A percentile compares a stretch with the other conserved stretches of the same genome.
Conservation (phyloP, 2,888 invertebrate genomes). For the Pammene fasciana region DNA sequence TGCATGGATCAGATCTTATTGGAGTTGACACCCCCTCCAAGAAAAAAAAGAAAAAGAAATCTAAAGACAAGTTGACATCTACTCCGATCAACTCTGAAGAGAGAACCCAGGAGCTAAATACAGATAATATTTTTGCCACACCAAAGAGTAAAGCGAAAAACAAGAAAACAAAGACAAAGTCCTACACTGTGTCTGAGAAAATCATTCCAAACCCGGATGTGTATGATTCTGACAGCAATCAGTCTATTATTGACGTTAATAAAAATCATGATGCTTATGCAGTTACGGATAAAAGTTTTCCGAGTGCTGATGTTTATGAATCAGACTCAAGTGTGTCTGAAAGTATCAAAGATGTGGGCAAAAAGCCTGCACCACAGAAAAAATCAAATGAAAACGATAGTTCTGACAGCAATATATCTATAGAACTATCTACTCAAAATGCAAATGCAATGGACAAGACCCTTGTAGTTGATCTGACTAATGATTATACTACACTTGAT, state of each 20-base stretch:
- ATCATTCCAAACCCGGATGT: constrained; percentile 76
- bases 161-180: constrained; percentile 70
- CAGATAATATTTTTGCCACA: constrained; percentile 73
- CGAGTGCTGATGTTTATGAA: constrained; percentile 80
- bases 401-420: constrained; percentile 51
- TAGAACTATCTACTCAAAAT: constrained; percentile 45
- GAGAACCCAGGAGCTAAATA: constrained; percentile 46
- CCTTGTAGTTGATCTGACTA: constrained; percentile 65
- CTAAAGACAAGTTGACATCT: constrained; percentile 64
- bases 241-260: constrained; percentile 60
- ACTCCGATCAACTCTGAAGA: constrained; percentile 55
- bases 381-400: constrained; percentile 50
- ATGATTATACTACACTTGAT: constrained; percentile 47
- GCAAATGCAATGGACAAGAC: constrained; percentile 45
- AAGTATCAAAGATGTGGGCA: constrained; percentile 50
- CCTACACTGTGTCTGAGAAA: constrained; percentile 67
- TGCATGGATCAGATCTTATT: constrained; percentile 75
- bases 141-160: constrained; percentile 78
- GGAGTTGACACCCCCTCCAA: constrained; percentile 66
- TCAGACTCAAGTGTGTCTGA: constrained; percentile 79
- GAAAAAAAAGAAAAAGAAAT: constrained; percentile 74
- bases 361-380: constrained; percentile 18
- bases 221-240: constrained; percentile 84
- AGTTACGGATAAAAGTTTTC: constrained; percentile 71
- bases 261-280: constrained; percentile 60